A percentile compares a stretch with the other conserved stretches of the same genome.
These are phyloP conservation scores for Ylistrum balloti DNA, from an alignment of 1,140 invertebrate genomes.

Conservation along the genomic window DNA sequence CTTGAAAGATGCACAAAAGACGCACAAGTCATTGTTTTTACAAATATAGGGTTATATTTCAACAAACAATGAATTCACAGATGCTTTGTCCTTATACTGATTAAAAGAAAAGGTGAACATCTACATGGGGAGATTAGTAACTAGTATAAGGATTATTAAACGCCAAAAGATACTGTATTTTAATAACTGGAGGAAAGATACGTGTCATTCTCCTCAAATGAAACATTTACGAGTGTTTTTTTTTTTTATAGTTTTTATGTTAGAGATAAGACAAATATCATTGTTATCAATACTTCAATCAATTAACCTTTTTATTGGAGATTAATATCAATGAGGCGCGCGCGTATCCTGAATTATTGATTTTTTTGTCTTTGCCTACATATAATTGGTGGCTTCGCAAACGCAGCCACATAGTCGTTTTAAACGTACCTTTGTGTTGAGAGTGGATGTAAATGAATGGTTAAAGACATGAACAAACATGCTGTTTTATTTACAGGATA, in stretches of 20 bases:
- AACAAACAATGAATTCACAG: too few relatives aligned
- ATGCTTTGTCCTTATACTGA: too few relatives aligned
- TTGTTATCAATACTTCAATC: neutral
- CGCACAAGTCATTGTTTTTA: too few relatives aligned
- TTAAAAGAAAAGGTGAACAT: too few relatives aligned
- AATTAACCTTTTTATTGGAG: neutral
- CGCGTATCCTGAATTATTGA: neutral
- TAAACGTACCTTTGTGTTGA: neutral
- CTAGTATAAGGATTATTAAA: too few relatives aligned
- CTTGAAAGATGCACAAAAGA: too few relatives aligned
- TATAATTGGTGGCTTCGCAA: neutral
- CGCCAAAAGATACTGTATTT: too few relatives aligned
- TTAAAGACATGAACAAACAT: neutral
- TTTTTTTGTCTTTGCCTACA: neutral
- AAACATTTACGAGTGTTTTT: neutral
- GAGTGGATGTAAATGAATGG: neutral
- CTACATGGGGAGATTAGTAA: too few relatives aligned
- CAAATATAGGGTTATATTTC: too few relatives aligned
- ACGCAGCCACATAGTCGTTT: neutral
- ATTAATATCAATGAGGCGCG: neutral
- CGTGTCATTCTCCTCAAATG: too few relatives aligned
- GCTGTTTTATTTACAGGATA: neutral
- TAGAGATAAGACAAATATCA: neutral
- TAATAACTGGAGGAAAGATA: too few relatives aligned
- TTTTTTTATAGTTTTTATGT: neutral